phyloP scores from a whole-genome alignment of 2,113 vertebrate species.

The Oenanthe melanoleuca region DNA sequence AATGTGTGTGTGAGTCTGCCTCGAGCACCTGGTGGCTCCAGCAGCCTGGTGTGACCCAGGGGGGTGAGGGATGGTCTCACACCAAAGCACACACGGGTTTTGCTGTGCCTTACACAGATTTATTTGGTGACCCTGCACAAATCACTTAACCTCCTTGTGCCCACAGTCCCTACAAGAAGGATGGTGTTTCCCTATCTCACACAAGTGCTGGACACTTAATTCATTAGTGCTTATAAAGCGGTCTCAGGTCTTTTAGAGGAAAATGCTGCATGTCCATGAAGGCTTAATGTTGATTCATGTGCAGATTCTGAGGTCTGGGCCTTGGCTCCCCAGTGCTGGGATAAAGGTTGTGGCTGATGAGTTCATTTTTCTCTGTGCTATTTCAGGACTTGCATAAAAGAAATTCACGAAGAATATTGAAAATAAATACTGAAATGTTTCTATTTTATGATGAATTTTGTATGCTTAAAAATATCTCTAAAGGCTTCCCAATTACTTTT shows the following conservation, averaged over 20 bases:
- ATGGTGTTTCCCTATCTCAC: background rate
- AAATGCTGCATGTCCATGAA: background rate
- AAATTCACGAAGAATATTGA: background rate
- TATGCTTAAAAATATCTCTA: background rate
- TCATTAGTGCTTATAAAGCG: constrained; percentile 51
- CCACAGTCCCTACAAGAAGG: constrained; percentile 9
- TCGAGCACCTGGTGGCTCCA: background rate
- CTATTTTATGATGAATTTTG: background rate
- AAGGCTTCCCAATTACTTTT: background rate
- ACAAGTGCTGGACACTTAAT: constrained; percentile 26
- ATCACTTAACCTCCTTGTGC: constrained; percentile 57
- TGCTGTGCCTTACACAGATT: constrained; percentile 46
- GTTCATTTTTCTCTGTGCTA: background rate
- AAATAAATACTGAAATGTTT: background rate
- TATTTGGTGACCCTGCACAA: constrained; percentile 51
- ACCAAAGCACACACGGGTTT: constrained; percentile 6
- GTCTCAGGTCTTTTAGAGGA: background rate
- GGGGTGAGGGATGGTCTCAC: constrained; percentile 8
- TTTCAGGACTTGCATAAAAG: background rate
- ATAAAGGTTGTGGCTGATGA: background rate
- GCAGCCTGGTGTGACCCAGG: rapidly evolving
- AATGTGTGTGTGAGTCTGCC: background rate
- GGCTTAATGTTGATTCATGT: constrained; percentile 38
- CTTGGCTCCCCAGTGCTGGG: background rate
- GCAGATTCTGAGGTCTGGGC: background rate